Evolutionary conservation across 2,113 vertebrate genomes (phyloP), one percentile per base, ranked within the genome.

Genomic region (Gallinago jamesoni): DNA sequence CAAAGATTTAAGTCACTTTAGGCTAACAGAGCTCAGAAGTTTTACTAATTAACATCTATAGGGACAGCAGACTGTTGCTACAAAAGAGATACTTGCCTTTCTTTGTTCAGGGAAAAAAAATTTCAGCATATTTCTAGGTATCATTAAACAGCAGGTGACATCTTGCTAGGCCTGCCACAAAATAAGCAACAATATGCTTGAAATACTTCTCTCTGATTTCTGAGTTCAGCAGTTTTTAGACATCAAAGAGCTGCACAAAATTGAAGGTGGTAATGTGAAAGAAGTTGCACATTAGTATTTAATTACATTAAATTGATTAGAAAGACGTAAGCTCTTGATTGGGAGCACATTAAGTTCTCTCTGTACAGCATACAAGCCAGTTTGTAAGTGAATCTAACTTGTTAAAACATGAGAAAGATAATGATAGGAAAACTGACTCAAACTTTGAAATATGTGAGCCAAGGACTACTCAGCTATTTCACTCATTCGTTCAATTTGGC

Each of bases 241-340:
- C 33, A 86, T 80, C 72, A 88, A 91, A 94, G 55, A 85, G 6
- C 25, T 70, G 18, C 59, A 80, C 30, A 80, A 83, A 87, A 63
- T 30, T 69, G 67, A 80, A 83, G 23, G 50, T 41, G 21, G 37
- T 74, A 70, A 75, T 59, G 67, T 69, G 57, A 93, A 73, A 91
- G 59, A 90, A 88, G 43, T 17, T 52, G 15, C 19, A 45, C 0
- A 0, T 86, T 86, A 80, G 63, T 53, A 52, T 70, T 93, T 90
- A 89, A 90, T 94, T 83, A 70, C 35, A 67, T 81, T 90, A 70
- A 88, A 77, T 55, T 92, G 72, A 80, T 89, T 86, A 92, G 41
- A 70, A 85, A 90, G n/a, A 90, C 39, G 41, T 15, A 68, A 89
- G 15, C 7, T 50, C n/a, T 69, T 90, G 57, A 94, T 52, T 87